These are phyloP conservation scores for Monarcha castaneiventris DNA, from an alignment of 2,113 vertebrate genomes.

Conservation along the genomic window DNA sequence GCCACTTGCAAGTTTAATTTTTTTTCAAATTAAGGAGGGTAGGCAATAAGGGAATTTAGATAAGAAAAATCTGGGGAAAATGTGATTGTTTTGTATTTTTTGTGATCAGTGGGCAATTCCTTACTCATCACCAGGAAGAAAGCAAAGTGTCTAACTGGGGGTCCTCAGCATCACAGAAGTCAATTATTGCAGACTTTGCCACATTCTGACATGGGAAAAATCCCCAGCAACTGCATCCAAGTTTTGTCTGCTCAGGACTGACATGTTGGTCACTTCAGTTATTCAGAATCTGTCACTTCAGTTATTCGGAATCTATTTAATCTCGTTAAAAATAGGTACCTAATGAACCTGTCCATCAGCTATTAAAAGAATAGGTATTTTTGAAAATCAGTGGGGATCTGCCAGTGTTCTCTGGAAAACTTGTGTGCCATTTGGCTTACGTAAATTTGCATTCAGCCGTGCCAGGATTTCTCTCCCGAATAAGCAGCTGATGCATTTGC, in stretches of 20 bases:
- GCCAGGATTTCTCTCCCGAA: not conserved
- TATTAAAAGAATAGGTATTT: constrained; percentile 41
- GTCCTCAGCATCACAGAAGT: not conserved
- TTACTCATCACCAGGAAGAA: not conserved
- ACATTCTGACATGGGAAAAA: not conserved
- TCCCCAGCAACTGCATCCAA: not conserved
- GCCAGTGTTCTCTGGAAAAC: constrained; percentile 24
- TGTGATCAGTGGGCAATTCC: not conserved
- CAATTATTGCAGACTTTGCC: not conserved
- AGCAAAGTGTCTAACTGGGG: not conserved
- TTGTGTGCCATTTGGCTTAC: not conserved
- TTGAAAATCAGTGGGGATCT: not conserved
- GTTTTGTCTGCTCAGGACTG: not conserved
- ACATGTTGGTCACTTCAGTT: not conserved
- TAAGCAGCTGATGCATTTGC: not conserved
- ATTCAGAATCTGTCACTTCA: not conserved
- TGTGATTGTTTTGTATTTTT: not conserved
- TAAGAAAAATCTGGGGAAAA: not conserved
- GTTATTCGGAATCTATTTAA: not conserved
- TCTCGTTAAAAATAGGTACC: constrained; percentile 18
- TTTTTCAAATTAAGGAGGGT: not conserved
- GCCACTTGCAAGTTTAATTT: not conserved
- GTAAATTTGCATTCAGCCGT: not conserved
- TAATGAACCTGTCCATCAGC: not conserved
- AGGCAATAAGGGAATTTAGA: not conserved